Base-by-base conservation (phyloP, 2,797 vertebrate species). In the Hirundo rustica region DNA sequence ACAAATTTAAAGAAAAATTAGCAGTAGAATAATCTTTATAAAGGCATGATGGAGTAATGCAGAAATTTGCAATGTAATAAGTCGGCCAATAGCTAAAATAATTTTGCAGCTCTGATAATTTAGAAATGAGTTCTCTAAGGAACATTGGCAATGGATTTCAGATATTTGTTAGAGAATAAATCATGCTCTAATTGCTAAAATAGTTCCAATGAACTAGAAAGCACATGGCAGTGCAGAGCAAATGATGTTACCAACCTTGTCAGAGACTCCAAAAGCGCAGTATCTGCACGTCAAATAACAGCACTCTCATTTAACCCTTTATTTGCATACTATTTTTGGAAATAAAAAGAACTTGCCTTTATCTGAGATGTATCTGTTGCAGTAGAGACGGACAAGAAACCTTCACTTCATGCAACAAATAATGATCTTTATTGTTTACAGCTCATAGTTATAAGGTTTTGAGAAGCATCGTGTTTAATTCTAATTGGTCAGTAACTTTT, bases 151-250 rank as follows among this genome's bases (percentile, higher is more conserved):
- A 93, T 53, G 18, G 16, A 54, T 84, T 92, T 75, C 38, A 81
- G 65, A 68, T 18, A 65, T 72, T 95, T 88, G 18, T 54, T 88
- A 78, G 29, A 72, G 54, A 88, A 75, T 72, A 93, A 89, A 83
- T 88, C 20, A 66, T 50, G 18, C 61, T 82, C 23, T 89, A 85
- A 61, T 68, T 78, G 70, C 54, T 84, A 29, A 77, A 90, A 75
- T 45, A 34, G 8, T 48, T 92, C 18, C 19, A 77, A 14, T 53
- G 82, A 67, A 58, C n/a, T 68, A 66, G 50, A 89, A 91, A 45
- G 54, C 53, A 61, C 34, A 54, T 2, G 19, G 27, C 47, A 83
- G 30, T 2, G 5, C 17, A 40, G 25, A 74, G 58, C 4, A 88
- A 81, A 54, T 8, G 5, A 42, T 48, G 44, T 29, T 66, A 76